Evolutionary conservation across 1,140 invertebrate genomes (phyloP).

Genomic region (Chionoecetes opilio): DNA sequence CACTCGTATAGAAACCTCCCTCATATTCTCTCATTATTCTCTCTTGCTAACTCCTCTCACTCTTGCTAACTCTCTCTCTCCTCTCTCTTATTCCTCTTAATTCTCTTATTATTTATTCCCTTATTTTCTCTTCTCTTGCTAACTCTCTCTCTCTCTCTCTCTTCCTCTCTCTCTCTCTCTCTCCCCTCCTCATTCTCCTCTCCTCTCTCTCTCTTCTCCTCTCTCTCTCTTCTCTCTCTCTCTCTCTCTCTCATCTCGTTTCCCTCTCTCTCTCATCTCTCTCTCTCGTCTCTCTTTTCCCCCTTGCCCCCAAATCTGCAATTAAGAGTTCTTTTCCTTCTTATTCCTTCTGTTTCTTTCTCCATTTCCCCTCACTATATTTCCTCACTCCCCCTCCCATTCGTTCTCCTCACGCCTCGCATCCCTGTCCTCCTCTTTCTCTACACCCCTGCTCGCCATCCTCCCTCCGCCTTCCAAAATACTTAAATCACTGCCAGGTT

Average conservation of each 20-base stretch:
- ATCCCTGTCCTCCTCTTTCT: constrained; percentile 28
- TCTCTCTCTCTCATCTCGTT: background rate
- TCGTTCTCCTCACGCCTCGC: background rate
- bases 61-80: too few relatives aligned
- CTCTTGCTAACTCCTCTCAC: too few relatives aligned
- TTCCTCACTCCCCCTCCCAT: constrained; percentile 15
- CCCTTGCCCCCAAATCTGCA: background rate
- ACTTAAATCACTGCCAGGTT: constrained; percentile 2
- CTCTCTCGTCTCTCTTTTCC: background rate
- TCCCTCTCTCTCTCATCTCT: background rate
- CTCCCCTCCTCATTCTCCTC: too few relatives aligned
- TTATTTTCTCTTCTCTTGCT: too few relatives aligned
- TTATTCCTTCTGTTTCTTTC: constrained; percentile 10
- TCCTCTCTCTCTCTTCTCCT: background rate
- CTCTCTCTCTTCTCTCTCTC: background rate
- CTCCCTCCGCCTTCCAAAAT: background rate
- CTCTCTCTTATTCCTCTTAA: background rate
- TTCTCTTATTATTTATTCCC: too few relatives aligned
- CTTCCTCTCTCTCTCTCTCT: background rate
- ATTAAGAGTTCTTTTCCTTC: background rate
- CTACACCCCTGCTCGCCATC: background rate
- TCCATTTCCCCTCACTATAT: constrained; percentile 2
- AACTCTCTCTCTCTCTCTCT: background rate
- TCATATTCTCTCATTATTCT: too few relatives aligned
- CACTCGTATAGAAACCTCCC: too few relatives aligned